These are phyloP conservation scores for Lycaena phlaeas DNA, from an alignment of 2,888 invertebrate genomes.

Conservation along the genomic window DNA sequence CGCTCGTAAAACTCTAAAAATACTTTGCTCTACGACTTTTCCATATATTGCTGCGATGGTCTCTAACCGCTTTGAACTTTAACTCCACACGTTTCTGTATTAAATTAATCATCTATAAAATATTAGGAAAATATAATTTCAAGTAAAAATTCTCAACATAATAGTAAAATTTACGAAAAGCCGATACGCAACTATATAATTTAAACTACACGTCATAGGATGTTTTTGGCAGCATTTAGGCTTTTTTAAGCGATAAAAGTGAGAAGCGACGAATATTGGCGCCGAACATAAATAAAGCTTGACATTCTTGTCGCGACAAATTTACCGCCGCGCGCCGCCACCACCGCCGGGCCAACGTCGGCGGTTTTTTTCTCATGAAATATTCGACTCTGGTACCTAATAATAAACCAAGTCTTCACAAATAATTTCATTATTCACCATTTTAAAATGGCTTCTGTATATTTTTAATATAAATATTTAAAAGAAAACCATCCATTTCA, in stretches of 20 bases:
- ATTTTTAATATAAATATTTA: not conserved
- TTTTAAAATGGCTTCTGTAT: not conserved
- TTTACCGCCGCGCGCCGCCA: constrained; percentile 10
- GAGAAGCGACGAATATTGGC: constrained; percentile 46
- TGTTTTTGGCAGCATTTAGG: constrained; percentile 40
- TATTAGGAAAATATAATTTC: too few relatives aligned
- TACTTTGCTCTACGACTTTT: too few relatives aligned
- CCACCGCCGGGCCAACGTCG: constrained; percentile 1
- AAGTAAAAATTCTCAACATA: too few relatives aligned
- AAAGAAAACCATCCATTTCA: too few relatives aligned
- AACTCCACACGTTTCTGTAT: too few relatives aligned
- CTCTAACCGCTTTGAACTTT: too few relatives aligned
- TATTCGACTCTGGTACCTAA: constrained; percentile 8
- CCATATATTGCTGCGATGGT: too few relatives aligned
- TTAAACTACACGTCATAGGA: constrained; percentile 24
- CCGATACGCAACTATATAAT: constrained; percentile 8
- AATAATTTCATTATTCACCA: not conserved
- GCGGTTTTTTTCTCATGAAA: constrained; percentile 9
- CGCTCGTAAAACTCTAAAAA: too few relatives aligned
- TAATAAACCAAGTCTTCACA: constrained; percentile 1
- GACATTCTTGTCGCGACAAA: constrained; percentile 33
- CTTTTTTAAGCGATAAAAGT: constrained; percentile 29
- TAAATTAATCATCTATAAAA: too few relatives aligned
- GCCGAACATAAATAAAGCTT: constrained; percentile 60
- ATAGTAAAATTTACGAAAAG: too few relatives aligned